Evolutionary conservation across 2,113 vertebrate genomes (phyloP).

Genomic region (Nerophis ophidion): DNA sequence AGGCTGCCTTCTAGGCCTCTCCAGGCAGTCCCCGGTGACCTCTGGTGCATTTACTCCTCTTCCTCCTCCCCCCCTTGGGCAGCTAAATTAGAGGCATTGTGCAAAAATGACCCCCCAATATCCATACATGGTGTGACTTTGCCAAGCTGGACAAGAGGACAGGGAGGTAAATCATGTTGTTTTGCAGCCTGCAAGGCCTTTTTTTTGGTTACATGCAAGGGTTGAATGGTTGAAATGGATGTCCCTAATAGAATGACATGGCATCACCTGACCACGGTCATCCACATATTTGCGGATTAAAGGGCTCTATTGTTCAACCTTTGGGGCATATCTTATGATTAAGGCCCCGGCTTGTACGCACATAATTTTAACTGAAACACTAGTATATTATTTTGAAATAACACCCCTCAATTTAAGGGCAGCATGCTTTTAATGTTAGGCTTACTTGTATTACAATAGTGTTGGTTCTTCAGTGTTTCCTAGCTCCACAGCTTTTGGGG

Average conservation of each 20-base stretch:
- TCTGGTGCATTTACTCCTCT: conserved; percentile 67
- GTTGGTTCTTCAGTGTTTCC: too few species aligned
- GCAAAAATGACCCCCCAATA: conserved; percentile 71
- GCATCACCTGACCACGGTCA: conserved; percentile 48
- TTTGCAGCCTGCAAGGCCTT: conserved; percentile 31
- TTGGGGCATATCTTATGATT: conserved; percentile 19
- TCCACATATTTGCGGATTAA: conserved; percentile 36
- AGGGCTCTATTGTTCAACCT: conserved; percentile 10
- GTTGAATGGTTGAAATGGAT: conserved; percentile 50
- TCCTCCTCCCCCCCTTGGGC: conserved; percentile 62
- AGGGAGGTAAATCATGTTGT: conserved; percentile 57
- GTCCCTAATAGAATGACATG: conserved; percentile 38
- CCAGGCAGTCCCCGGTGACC: conserved; percentile 66
- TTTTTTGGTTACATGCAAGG: conserved; percentile 19
- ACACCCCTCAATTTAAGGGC: conserved; percentile 13
- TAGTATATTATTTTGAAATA: conserved; percentile 1
- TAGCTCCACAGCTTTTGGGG: too few species aligned
- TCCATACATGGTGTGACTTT: conserved; percentile 67
- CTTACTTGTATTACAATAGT: too few species aligned
- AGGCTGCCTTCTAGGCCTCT: conserved; percentile 28
- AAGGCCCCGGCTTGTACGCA: conserved; percentile 5
- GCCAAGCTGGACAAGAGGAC: conserved; percentile 45
- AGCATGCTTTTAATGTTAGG: background rate
- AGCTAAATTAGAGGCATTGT: conserved; percentile 76
- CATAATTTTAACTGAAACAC: conserved; percentile 1